Evolutionary conservation across 37 sponge, comb jelly and placozoan genomes (phyloP).

Genomic region (Axinella damicornis): DNA sequence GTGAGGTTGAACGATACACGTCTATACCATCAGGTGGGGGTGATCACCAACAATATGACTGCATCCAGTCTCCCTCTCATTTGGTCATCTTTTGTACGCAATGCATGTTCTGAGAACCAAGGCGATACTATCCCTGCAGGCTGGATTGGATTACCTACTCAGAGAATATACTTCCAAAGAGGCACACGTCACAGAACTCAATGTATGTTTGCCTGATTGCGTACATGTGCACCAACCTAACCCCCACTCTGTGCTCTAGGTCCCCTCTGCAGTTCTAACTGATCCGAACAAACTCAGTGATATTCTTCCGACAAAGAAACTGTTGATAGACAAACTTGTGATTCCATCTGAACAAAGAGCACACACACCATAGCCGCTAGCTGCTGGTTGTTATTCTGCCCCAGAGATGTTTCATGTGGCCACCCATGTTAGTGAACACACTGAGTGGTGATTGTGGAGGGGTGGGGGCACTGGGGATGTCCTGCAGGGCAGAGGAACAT

Average conservation of each 20-base stretch:
- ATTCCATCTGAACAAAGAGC: constrained; percentile 30
- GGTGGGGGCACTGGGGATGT: constrained; percentile 20
- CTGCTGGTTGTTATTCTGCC: constrained; percentile 14
- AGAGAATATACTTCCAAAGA: constrained; percentile 83
- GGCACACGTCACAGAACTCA: constrained; percentile 39
- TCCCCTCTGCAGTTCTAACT: constrained; percentile 39
- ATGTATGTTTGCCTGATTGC: constrained; percentile 10
- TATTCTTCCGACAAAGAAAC: constrained; percentile 48
- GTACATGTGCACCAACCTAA: no score
- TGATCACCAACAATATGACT: no score
- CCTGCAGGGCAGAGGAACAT: no score
- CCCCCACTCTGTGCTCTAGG: constrained; percentile 25
- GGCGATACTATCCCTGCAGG: constrained; percentile 54
- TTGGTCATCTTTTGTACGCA: no score
- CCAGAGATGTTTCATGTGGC: constrained; percentile 36
- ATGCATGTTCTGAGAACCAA: no score
- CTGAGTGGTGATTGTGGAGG: background rate
- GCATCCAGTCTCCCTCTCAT: no score
- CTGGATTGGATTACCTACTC: constrained; percentile 72
- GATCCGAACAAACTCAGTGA: constrained; percentile 67
- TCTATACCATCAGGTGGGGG: constrained; percentile 75
- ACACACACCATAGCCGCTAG: background rate
- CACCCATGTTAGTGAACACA: constrained; percentile 16
- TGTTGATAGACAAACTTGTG: constrained; percentile 39
- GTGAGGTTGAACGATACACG: constrained; percentile 89